phyloP scores from a whole-genome alignment of 2,797 vertebrate genomes.

The Liasis olivaceus region DNA sequence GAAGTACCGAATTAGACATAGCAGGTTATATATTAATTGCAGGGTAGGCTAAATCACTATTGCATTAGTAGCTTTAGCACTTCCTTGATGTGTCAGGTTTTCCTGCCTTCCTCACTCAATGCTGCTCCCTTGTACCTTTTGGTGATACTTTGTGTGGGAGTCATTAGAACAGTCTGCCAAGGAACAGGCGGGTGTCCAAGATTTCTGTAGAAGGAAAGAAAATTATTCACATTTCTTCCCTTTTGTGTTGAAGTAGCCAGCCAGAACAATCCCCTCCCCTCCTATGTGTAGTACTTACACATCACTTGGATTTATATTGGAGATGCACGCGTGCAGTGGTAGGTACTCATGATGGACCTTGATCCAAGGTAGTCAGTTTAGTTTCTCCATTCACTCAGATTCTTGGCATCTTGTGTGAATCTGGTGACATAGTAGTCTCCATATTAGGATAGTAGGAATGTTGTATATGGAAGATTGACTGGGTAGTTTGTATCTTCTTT shows the following conservation, averaged over 20 bases:
- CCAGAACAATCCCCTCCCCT: background rate
- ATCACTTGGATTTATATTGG: background rate
- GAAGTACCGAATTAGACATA: conserved; percentile 60
- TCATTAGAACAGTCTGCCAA: conserved; percentile 45
- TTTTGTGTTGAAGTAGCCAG: conserved; percentile 37
- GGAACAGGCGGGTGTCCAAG: conserved; percentile 61
- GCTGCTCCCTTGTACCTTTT: conserved; percentile 41
- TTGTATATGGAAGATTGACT: background rate
- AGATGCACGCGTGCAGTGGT: background rate
- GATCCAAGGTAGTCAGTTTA: background rate
- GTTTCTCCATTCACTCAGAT: background rate
- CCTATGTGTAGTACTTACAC: background rate
- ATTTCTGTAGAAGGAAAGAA: conserved; percentile 55
- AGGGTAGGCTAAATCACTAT: conserved; percentile 13
- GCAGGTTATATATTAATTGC: conserved; percentile 52
- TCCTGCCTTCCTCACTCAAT: conserved; percentile 2
- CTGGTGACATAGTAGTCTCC: background rate
- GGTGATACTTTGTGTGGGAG: conserved; percentile 35
- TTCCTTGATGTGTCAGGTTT: background rate
- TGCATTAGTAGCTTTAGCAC: conserved; percentile 4
- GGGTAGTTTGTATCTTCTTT: too few relatives aligned
- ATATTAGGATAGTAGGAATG: background rate
- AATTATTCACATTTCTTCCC: conserved; percentile 58
- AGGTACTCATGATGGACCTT: background rate
- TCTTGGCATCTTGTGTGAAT: background rate